Evolutionary conservation across 2,888 invertebrate species (phyloP).

Genomic region (Leucophenga montana): DNA sequence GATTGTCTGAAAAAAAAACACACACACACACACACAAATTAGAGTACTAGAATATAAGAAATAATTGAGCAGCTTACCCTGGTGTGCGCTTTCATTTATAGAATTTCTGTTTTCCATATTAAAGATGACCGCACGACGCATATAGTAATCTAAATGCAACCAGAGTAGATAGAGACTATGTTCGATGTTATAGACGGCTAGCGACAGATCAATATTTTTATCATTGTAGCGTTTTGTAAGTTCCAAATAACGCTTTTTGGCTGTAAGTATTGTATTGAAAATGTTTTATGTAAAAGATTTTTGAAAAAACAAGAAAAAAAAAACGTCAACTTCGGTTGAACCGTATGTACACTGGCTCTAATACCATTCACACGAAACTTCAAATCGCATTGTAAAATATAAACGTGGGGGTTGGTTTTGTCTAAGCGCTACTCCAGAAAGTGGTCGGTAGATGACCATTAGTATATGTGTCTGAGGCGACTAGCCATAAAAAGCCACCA

Average conservation of each 20-base stretch:
- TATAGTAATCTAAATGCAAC: slow-evolving; percentile 83
- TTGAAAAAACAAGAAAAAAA: slow-evolving; percentile 44
- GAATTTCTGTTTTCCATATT: slow-evolving; percentile 56
- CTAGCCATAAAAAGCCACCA: too few relatives aligned
- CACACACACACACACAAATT: background rate
- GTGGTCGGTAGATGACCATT: too few relatives aligned
- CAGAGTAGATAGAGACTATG: slow-evolving; percentile 83
- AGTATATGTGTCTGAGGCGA: too few relatives aligned
- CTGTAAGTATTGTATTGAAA: slow-evolving; percentile 32
- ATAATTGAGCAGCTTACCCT: slow-evolving; percentile 36
- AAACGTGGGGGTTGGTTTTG: too few relatives aligned
- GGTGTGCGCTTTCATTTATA: slow-evolving; percentile 48
- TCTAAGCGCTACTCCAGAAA: too few relatives aligned
- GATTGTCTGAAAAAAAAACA: slow-evolving; percentile 66
- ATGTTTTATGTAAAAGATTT: too few relatives aligned
- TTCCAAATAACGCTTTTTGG: slow-evolving; percentile 71
- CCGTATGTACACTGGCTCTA: too few relatives aligned
- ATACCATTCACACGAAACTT: too few relatives aligned
- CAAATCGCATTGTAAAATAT: too few relatives aligned
- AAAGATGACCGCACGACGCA: slow-evolving; percentile 77
- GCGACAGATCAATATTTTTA: slow-evolving; percentile 77
- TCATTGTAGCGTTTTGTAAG: slow-evolving; percentile 75
- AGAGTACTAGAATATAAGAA: background rate
- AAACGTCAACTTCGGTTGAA: too few relatives aligned
- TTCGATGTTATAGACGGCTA: slow-evolving; percentile 80